Evolutionary conservation across 2,797 vertebrate genomes (phyloP).

Genomic region (Craterocephalus amniculus): DNA sequence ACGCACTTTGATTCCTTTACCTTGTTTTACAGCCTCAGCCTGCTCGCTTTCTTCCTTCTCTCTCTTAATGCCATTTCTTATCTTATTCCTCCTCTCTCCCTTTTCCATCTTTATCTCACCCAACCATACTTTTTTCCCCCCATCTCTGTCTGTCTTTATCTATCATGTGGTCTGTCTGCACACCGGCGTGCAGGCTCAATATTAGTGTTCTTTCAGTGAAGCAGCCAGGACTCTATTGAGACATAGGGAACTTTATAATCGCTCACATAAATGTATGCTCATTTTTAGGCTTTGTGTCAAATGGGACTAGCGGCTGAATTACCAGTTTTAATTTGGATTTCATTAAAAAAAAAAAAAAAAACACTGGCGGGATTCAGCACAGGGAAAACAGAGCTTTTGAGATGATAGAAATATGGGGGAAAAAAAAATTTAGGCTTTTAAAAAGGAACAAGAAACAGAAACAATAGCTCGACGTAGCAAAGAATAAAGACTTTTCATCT

Average conservation of each 20-base stretch:
- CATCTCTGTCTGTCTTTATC: slow-evolving; percentile 60
- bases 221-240: slow-evolving; percentile 58
- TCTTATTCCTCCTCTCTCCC: slow-evolving; percentile 28
- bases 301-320: slow-evolving; percentile 63
- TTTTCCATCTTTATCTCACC: slow-evolving; percentile 59
- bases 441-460: slow-evolving; percentile 49
- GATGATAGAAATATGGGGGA: slow-evolving; percentile 25
- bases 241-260: slow-evolving; percentile 63
- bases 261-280: slow-evolving; percentile 65
- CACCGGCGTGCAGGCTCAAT: slow-evolving; percentile 52
- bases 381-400: slow-evolving; percentile 57
- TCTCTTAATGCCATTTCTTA: slow-evolving; percentile 46
- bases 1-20: slow-evolving; percentile 46
- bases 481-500: slow-evolving; percentile 72
- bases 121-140: slow-evolving; percentile 33
- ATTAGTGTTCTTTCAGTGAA: slow-evolving; percentile 56
- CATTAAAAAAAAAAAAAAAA: slow-evolving; percentile 64
- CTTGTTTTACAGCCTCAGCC: slow-evolving; percentile 47
- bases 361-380: slow-evolving; percentile 56
- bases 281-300: slow-evolving; percentile 57
- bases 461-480: slow-evolving; percentile 36
- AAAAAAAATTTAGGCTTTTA: slow-evolving; percentile 41
- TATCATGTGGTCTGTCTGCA: slow-evolving; percentile 48
- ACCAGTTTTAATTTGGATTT: slow-evolving; percentile 58
- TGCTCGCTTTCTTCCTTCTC: slow-evolving; percentile 31